Conservation (phyloP, 2,113 vertebrate genomes). For the Promerops cafer region DNA sequence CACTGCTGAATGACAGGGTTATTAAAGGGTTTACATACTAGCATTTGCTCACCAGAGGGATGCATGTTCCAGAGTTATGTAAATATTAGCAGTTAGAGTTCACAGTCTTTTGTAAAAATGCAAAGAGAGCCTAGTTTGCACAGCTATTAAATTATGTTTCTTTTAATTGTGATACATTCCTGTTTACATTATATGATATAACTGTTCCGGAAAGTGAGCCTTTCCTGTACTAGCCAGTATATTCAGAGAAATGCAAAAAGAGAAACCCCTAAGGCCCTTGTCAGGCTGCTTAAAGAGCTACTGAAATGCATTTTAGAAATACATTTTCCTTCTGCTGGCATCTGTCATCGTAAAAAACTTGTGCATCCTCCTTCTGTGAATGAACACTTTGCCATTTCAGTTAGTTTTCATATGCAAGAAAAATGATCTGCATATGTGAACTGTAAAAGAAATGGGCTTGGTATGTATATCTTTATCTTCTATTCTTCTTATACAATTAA, state of each 20-base stretch:
- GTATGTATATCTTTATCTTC: neutral
- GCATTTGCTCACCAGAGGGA: neutral
- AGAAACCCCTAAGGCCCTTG: neutral
- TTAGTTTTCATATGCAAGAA: neutral
- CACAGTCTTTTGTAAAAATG: neutral
- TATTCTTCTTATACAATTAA: conserved; percentile 7
- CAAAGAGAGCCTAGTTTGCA: neutral
- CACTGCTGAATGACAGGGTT: neutral
- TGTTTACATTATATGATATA: neutral
- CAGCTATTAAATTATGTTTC: neutral
- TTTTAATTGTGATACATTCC: neutral
- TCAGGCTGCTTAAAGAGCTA: neutral
- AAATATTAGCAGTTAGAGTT: neutral
- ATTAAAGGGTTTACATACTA: neutral
- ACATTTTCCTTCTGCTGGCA: neutral
- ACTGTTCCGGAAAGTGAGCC: neutral
- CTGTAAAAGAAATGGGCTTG: neutral
- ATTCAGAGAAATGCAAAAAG: neutral
- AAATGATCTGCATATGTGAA: neutral
- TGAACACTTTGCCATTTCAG: conserved; percentile 9
- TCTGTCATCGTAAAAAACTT: neutral
- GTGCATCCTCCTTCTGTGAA: neutral
- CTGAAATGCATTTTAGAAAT: neutral
- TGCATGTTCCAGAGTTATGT: neutral
- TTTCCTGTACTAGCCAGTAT: neutral